A percentile compares a stretch with the other conserved stretches of the same genome.
Evolutionary conservation across 2,113 vertebrate species (phyloP).

Genomic region (Sapajus apella): DNA sequence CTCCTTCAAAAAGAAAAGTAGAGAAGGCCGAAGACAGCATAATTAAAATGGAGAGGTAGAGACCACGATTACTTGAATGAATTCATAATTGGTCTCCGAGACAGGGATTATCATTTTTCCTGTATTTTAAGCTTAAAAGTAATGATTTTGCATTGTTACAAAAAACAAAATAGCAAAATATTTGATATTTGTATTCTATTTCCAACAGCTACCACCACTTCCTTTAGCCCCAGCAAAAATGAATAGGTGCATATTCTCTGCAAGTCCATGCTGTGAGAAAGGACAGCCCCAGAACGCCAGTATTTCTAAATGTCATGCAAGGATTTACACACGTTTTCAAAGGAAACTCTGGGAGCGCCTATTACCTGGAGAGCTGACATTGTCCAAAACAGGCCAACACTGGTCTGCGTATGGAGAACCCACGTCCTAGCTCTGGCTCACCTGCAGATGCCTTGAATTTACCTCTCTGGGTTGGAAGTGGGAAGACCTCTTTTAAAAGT

Average conservation of each 20-base stretch:
- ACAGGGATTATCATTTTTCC: background rate
- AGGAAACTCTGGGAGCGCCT: background rate
- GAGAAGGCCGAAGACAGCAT: background rate
- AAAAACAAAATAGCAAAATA: background rate
- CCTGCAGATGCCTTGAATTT: background rate
- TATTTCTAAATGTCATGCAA: background rate
- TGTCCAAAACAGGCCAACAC: background rate
- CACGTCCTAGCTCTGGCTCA: fast-evolving
- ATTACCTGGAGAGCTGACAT: background rate
- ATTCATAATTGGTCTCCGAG: background rate
- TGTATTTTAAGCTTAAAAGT: background rate
- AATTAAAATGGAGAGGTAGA: too few relatives aligned
- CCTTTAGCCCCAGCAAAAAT: too few relatives aligned
- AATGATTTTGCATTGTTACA: background rate
- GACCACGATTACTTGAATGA: background rate
- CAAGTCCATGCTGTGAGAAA: background rate
- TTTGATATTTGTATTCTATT: background rate
- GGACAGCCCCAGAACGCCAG: background rate
- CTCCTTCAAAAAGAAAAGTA: background rate
- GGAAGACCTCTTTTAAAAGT: background rate
- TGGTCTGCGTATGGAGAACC: background rate
- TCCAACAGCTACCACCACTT: background rate
- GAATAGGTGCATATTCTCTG: background rate
- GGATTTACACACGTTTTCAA: background rate
- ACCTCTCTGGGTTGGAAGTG: background rate